Evolutionary conservation across 2,888 invertebrate species (phyloP).

Genomic region (Diogma glabrata): DNA sequence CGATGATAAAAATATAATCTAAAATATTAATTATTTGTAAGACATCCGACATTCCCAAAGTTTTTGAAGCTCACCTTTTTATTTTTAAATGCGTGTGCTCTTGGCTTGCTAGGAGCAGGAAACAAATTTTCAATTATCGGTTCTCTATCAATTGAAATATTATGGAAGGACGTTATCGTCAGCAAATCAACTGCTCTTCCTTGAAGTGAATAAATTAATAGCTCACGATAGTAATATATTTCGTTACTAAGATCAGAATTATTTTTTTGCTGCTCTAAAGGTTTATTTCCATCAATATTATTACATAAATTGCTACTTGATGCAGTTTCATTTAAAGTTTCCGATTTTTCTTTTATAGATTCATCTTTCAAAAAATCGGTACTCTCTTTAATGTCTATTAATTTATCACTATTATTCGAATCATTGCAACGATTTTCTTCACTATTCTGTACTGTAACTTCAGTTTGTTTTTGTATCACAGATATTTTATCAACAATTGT

Average conservation of each 20-base stretch:
- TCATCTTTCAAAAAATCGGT: no score
- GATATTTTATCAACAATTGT: neutral
- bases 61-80: constrained; percentile 52
- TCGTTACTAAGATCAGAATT: neutral
- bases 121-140: constrained; percentile 59
- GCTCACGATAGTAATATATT: constrained; percentile 76
- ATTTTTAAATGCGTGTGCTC: constrained; percentile 62
- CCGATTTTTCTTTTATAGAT: neutral
- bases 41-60: constrained; percentile 12
- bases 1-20: constrained; percentile 77
- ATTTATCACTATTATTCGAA: neutral
- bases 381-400: neutral
- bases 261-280: neutral
- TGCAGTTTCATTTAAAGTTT: neutral
- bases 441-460: neutral
- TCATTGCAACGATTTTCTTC: neutral
- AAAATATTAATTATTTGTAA: constrained; percentile 19
- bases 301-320: neutral
- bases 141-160: constrained; percentile 60
- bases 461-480: neutral
- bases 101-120: constrained; percentile 50
- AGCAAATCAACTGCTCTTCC: constrained; percentile 66
- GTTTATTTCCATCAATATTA: neutral
- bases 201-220: constrained; percentile 66
- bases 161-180: constrained; percentile 72